These are phyloP conservation scores for Chloropsis hardwickii DNA, from an alignment of 2,113 vertebrate species.

Conservation along the genomic window DNA sequence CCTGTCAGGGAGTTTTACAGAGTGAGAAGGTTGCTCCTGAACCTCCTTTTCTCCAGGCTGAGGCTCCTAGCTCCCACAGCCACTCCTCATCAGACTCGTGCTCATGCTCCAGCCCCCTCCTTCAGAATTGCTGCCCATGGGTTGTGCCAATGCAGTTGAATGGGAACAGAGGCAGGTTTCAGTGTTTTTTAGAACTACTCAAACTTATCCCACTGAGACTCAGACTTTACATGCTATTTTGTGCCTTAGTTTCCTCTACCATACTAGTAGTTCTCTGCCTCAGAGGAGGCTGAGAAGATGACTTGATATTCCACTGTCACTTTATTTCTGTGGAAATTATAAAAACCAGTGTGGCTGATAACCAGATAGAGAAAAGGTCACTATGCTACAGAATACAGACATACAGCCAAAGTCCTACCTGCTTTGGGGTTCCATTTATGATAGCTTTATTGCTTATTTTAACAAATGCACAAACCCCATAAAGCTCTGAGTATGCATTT, in stretches of 20 bases:
- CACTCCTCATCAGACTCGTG: rapidly evolving
- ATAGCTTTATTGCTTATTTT: neutral
- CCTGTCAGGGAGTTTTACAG: neutral
- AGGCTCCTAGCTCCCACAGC: neutral
- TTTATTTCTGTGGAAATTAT: neutral
- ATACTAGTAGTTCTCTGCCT: neutral
- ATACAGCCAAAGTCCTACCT: neutral
- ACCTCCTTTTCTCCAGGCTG: neutral
- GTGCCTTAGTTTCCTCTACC: neutral
- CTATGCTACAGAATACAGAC: neutral
- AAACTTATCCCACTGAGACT: neutral
- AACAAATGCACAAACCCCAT: neutral
- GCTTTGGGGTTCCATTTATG: neutral
- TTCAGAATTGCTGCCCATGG: no score
- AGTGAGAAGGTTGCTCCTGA: neutral
- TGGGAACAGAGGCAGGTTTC: neutral
- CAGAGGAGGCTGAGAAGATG: neutral
- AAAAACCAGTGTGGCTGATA: neutral
- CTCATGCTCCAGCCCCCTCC: neutral
- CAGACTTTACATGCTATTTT: neutral
- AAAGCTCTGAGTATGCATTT: neutral
- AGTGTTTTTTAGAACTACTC: neutral
- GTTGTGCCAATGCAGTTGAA: rapidly evolving
- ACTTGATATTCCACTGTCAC: neutral
- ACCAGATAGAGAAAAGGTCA: neutral